Evolutionary conservation across 2,113 vertebrate genomes (phyloP).

Genomic region (Thalassarche chlororhynchos): DNA sequence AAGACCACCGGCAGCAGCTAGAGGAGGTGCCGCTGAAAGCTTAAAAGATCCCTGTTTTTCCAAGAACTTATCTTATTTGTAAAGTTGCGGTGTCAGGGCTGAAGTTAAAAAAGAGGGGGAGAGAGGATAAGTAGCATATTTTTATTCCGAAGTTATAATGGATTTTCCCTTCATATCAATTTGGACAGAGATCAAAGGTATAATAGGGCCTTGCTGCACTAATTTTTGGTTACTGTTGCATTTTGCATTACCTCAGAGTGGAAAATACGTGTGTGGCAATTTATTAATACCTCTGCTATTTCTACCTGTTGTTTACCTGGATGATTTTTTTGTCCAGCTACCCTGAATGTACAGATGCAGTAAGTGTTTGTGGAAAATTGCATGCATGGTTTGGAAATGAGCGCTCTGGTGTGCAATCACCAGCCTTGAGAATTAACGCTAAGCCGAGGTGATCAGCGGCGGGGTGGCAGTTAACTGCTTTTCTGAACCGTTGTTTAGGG

Average conservation of each 20-base stretch:
- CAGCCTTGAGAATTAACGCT: background rate
- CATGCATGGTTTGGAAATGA: rapidly evolving
- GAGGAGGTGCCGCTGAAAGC: background rate
- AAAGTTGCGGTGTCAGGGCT: background rate
- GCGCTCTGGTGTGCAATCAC: rapidly evolving
- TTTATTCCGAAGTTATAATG: background rate
- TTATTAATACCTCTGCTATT: background rate
- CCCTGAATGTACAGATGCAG: background rate
- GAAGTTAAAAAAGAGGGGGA: background rate
- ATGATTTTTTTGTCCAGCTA: background rate
- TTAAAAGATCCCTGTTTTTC: background rate
- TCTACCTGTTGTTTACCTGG: background rate
- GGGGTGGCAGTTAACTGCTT: background rate
- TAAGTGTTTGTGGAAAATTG: background rate
- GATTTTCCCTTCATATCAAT: background rate
- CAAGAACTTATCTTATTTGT: background rate
- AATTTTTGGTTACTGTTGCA: background rate
- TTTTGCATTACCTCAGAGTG: background rate
- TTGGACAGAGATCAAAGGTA: background rate
- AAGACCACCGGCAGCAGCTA: background rate
- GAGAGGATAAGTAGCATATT: background rate
- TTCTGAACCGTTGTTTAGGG: background rate
- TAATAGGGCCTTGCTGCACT: background rate
- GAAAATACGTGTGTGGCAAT: background rate
- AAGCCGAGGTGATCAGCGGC: background rate